A percentile compares a stretch with the other conserved stretches of the same genome.
Conservation (phyloP, 2,113 vertebrate species). For the Anarhynchus alexandrinus region DNA sequence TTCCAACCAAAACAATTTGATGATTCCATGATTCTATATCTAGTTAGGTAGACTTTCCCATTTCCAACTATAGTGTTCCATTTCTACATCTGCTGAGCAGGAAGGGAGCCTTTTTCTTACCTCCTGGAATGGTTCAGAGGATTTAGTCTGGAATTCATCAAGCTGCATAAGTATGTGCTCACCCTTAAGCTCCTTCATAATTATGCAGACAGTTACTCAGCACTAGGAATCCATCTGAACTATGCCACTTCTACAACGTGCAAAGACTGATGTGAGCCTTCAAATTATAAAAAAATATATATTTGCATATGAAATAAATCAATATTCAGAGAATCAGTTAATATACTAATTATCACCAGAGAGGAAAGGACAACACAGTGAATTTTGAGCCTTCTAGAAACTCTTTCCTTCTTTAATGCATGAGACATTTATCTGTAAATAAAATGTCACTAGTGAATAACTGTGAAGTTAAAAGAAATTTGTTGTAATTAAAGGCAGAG, state of each 20-base stretch:
- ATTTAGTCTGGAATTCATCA: not conserved
- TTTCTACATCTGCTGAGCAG: not conserved
- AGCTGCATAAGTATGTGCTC: not conserved
- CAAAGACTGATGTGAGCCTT: not conserved
- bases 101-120: not conserved
- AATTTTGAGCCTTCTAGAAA: not conserved
- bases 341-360: not conserved
- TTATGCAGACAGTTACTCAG: not conserved
- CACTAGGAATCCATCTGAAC: not conserved
- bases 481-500: conserved; percentile 36
- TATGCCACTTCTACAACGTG: not conserved
- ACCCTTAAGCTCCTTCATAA: not conserved
- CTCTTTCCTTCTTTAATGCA: not conserved
- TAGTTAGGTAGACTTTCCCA: not conserved
- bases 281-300: not conserved
- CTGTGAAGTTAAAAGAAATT: not conserved
- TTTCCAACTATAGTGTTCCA: not conserved
- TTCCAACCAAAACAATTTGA: no score
- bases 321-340: not conserved
- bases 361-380: not conserved
- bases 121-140: not conserved
- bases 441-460: conserved; percentile 37
- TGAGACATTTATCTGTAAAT: conserved; percentile 6
- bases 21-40: not conserved
- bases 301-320: not conserved